Conservation (phyloP, 2,113 vertebrate species). For the Mesembrinibis cayennensis region DNA sequence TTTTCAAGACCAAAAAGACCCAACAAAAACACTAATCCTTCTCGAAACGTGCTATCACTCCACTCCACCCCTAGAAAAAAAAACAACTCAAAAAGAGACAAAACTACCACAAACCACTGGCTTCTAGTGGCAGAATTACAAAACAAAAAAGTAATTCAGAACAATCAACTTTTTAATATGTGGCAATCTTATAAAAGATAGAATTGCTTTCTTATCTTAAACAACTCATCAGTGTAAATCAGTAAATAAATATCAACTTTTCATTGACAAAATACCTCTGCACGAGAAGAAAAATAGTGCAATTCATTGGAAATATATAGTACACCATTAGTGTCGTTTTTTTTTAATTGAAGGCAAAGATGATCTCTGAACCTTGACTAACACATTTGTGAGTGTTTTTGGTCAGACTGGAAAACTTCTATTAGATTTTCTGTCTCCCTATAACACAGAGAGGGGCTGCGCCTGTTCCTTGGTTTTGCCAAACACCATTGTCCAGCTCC, state of each 20-base stretch:
- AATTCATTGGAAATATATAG: not conserved
- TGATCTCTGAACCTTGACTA: not conserved
- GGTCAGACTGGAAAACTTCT: not conserved
- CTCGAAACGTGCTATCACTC: not conserved
- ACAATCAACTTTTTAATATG: not conserved
- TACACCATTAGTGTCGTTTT: accelerated
- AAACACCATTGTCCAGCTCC: not conserved
- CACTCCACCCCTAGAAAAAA: not conserved
- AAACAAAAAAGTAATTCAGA: not conserved
- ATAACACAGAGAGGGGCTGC: not conserved
- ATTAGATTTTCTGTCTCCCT: not conserved
- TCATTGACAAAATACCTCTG: not conserved
- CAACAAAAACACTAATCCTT: not conserved
- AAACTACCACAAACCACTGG: not conserved
- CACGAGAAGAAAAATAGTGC: not conserved
- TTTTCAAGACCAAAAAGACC: not conserved
- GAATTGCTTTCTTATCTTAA: not conserved
- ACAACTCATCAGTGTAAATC: not conserved
- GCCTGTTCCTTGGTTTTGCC: not conserved
- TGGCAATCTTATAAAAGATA: not conserved
- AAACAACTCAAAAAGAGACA: not conserved
- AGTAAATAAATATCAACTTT: not conserved
- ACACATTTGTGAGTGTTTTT: not conserved
- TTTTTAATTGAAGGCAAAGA: not conserved
- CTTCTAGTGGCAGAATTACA: not conserved